A percentile compares a stretch with the other conserved stretches of the same genome.
Evolutionary conservation across 1,140 invertebrate species (phyloP).

Genomic region (Pseudomyrmex flavicornis): DNA sequence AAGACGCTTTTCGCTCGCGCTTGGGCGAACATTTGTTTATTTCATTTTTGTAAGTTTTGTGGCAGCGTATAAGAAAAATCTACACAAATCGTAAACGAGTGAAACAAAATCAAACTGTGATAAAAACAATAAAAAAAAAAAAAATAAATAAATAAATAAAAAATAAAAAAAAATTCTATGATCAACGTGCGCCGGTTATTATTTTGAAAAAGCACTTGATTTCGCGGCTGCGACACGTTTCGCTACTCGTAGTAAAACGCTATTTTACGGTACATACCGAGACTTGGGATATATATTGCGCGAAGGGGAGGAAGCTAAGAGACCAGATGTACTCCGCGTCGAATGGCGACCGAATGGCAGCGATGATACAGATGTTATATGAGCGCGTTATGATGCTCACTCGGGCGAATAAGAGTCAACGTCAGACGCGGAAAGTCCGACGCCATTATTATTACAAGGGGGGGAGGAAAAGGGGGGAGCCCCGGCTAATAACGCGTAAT

Average conservation of each 20-base stretch:
- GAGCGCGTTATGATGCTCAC: conserved; percentile 48
- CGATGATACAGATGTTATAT: conserved; percentile 83
- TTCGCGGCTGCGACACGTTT: too few relatives aligned
- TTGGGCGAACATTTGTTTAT: too few relatives aligned
- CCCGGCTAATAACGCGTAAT: conserved; percentile 82
- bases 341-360: conserved; percentile 72
- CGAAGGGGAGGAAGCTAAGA: conserved; percentile 16
- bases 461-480: conserved; percentile 27
- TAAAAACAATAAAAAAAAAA: too few relatives aligned
- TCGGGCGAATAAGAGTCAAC: conserved; percentile 67
- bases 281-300: not conserved
- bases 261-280: not conserved
- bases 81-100: too few relatives aligned
- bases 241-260: not conserved
- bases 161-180: too few relatives aligned
- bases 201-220: too few relatives aligned
- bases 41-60: too few relatives aligned
- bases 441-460: conserved; percentile 75
- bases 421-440: conserved; percentile 52
- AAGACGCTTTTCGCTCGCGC: too few relatives aligned
- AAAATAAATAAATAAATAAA: too few relatives aligned
- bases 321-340: conserved; percentile 78
- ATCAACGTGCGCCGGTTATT: too few relatives aligned
- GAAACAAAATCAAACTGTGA: too few relatives aligned
- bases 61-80: too few relatives aligned